Conservation (phyloP, 1,140 invertebrate species). For the Drusus annulatus region DNA sequence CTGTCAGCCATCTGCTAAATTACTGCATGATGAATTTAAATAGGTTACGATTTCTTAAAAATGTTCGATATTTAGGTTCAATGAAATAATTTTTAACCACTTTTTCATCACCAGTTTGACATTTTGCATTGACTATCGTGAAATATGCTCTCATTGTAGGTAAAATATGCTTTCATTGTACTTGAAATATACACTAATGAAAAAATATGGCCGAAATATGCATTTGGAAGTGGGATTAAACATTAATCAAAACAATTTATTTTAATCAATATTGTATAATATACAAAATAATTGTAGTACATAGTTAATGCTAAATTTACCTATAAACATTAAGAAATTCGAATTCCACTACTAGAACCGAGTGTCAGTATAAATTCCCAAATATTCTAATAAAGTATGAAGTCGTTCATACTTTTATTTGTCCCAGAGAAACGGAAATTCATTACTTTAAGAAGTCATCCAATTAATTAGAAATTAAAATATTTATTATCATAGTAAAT, state of each 20-base stretch:
- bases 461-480: background rate
- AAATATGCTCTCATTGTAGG: no score
- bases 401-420: slow-evolving; percentile 7
- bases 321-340: slow-evolving; percentile 26
- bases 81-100: no score
- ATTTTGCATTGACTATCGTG: no score
- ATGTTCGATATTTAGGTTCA: no score
- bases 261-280: slow-evolving; percentile 18
- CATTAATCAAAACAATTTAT: slow-evolving; percentile 7
- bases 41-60: no score
- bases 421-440: background rate
- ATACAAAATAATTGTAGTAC: slow-evolving; percentile 28
- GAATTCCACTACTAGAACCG: background rate
- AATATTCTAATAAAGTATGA: slow-evolving; percentile 4
- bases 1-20: no score
- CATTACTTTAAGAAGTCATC: background rate
- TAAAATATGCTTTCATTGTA: no score
- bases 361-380: background rate
- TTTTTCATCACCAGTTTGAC: no score
- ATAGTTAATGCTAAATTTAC: slow-evolving; percentile 5
- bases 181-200: no score
- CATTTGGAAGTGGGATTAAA: background rate
- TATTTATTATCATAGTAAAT: background rate
- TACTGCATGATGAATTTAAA: no score
- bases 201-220: no score